Conservation (phyloP, 2,888 invertebrate genomes). For the Rhagophthalmus giganteus region DNA sequence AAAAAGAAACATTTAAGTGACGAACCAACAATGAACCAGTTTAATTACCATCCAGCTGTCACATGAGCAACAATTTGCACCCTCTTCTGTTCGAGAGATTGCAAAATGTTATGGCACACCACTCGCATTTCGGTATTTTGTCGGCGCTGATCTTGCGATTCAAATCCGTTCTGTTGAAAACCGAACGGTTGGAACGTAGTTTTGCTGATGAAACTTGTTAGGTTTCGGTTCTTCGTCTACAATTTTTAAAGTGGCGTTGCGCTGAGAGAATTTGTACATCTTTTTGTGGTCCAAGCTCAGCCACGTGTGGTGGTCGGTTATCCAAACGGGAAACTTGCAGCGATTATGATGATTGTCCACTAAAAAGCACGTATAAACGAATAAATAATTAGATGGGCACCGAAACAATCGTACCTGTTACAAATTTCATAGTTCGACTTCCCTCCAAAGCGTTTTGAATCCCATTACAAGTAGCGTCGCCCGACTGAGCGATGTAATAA, state of each 20-base stretch:
- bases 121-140: slow-evolving; percentile 60
- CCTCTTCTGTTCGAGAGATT: slow-evolving; percentile 62
- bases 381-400: no score
- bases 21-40: slow-evolving; percentile 25
- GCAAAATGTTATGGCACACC: slow-evolving; percentile 65
- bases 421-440: slow-evolving; percentile 75
- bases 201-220: slow-evolving; percentile 42
- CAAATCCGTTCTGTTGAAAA: slow-evolving; percentile 49
- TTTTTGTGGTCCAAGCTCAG: slow-evolving; percentile 73
- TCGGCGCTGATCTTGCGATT: slow-evolving; percentile 49
- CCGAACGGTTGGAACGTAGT: slow-evolving; percentile 44
- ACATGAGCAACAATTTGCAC: slow-evolving; percentile 74
- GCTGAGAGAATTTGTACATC: slow-evolving; percentile 73
- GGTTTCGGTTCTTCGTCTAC: slow-evolving; percentile 48
- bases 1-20: slow-evolving; percentile 43
- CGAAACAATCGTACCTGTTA: slow-evolving; percentile 73
- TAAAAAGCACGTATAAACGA: no score
- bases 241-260: slow-evolving; percentile 68
- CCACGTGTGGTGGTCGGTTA: slow-evolving; percentile 80
- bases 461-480: slow-evolving; percentile 80
- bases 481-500: slow-evolving; percentile 74
- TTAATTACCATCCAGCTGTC: slow-evolving; percentile 78
- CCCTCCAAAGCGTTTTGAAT: slow-evolving; percentile 76
- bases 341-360: slow-evolving; percentile 74
- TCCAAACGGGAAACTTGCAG: slow-evolving; percentile 79